Evolutionary conservation across 2,888 invertebrate genomes (phyloP), one percentile per base, ranked within the genome.

Genomic region (Slavum lentiscoides): DNA sequence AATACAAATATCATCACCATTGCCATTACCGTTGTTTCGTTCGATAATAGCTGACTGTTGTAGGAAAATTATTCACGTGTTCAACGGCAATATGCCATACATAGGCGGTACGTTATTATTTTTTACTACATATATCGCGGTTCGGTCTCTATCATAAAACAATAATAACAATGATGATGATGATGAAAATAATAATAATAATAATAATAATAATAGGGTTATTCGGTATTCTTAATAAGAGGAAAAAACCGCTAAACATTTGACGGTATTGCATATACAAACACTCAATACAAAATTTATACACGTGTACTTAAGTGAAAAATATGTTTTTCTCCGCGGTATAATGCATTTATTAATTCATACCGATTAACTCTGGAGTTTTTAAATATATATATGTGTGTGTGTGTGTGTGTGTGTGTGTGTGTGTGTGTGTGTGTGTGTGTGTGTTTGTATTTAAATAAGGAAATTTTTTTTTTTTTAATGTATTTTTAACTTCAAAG

Each of bases 41-140:
- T 43, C 58, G 58, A 67, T 70, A 64, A 61, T 58, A 68, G 75
- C 58, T 39, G 55, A 9, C 39, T n/a, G 21, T 68, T 68, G 68
- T 75, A 68, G 75, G 59, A 68, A 75, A 75, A 75, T 75, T 75
- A 76, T 76, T 76, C 75, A 58, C 74, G 66, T 75, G 66, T 67
- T 75, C 58, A n/a, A 59, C 49, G n/a, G 15, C 43, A 68, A 61
- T 76, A 68, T 59, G 21, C 74, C 4, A 30, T 30, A 30, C 4
- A 23, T 66, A 39, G 19, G 23, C 55, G 2, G 23, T 74, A 23
- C 59, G 43, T 59, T 76, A 68, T 59, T 76, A 49, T 76, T 21
- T 58, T 58, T 43, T 3, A 13, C 15, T 13, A 1, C 11, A 49
- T 13, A 49, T 49, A 49, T 30, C 4, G 30, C 4, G 30, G 30